These are phyloP conservation scores for Acanthurus tractus DNA, from an alignment of 2,797 vertebrate genomes.

Conservation along the genomic window DNA sequence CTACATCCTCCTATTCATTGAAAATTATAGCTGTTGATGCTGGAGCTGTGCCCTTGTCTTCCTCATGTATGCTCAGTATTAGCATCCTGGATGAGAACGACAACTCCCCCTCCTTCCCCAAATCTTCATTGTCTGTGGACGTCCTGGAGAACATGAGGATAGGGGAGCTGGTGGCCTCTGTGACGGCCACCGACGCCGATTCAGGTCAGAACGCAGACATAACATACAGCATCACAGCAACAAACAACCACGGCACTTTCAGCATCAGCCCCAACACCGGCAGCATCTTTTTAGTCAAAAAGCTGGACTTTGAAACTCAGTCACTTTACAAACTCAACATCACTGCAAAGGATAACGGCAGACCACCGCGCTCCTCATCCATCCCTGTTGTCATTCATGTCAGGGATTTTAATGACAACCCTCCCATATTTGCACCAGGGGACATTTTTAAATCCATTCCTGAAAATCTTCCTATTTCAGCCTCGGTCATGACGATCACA, in stretches of 20 bases:
- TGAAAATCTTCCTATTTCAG: constrained; percentile 93
- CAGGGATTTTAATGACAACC: constrained; percentile 97
- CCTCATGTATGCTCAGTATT: constrained; percentile 93
- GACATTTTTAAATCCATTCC: constrained; percentile 97
- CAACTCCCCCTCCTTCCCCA: constrained; percentile 94
- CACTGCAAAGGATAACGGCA: constrained; percentile 94
- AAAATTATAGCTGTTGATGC: constrained; percentile 93
- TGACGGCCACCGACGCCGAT: constrained; percentile 94
- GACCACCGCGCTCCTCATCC: constrained; percentile 91
- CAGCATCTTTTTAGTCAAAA: constrained; percentile 95
- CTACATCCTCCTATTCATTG: constrained; percentile 91
- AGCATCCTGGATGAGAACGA: constrained; percentile 97
- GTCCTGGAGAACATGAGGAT: constrained; percentile 97
- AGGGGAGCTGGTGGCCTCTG: constrained; percentile 94
- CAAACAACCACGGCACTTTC: constrained; percentile 96
- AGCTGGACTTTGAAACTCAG: constrained; percentile 96
- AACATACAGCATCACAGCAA: constrained; percentile 93
- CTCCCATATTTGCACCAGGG: constrained; percentile 92
- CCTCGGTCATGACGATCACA: constrained; percentile 91
- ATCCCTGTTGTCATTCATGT: constrained; percentile 95
- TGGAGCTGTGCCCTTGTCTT: constrained; percentile 88
- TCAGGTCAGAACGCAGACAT: constrained; percentile 95
- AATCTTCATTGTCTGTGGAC: constrained; percentile 91
- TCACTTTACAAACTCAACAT: constrained; percentile 95
- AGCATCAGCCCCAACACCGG: constrained; percentile 97